A percentile compares a stretch with the other conserved stretches of the same genome.
Evolutionary conservation across 1,140 invertebrate species (phyloP).

Genomic region (Drosophila ercepeae): DNA sequence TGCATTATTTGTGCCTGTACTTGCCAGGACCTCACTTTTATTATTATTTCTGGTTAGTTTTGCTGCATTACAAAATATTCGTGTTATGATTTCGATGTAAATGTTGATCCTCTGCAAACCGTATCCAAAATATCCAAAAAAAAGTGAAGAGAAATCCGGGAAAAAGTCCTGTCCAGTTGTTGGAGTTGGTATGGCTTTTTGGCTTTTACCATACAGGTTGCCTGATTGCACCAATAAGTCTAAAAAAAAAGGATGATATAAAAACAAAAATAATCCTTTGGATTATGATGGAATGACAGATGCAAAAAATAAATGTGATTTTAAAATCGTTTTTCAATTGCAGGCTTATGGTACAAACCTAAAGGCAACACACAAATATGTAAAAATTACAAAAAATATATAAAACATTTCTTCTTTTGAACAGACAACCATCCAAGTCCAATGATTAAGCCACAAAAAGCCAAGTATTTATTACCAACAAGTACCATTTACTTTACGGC

Average conservation of each 20-base stretch:
- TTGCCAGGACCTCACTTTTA: constrained; percentile 28
- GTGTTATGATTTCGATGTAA: constrained; percentile 68
- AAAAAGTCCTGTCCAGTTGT: neutral
- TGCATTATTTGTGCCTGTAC: constrained; percentile 41
- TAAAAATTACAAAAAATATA: too few species aligned
- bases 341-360: too few species aligned
- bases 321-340: neutral
- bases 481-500: neutral
- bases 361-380: too few species aligned
- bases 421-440: too few species aligned
- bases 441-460: neutral
- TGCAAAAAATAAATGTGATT: neutral
- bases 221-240: neutral
- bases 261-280: neutral
- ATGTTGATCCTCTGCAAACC: constrained; percentile 27
- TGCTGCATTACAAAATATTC: constrained; percentile 68
- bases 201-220: constrained; percentile 1
- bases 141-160: neutral
- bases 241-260: neutral
- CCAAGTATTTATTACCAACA: neutral
- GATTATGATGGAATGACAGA: neutral
- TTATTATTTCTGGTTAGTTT: constrained; percentile 69
- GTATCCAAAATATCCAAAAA: constrained; percentile 9
- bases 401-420: too few species aligned
- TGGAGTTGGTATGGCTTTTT: neutral